phyloP scores from a whole-genome alignment of 2,888 invertebrate genomes.

The Sipunculus nudus region DNA sequence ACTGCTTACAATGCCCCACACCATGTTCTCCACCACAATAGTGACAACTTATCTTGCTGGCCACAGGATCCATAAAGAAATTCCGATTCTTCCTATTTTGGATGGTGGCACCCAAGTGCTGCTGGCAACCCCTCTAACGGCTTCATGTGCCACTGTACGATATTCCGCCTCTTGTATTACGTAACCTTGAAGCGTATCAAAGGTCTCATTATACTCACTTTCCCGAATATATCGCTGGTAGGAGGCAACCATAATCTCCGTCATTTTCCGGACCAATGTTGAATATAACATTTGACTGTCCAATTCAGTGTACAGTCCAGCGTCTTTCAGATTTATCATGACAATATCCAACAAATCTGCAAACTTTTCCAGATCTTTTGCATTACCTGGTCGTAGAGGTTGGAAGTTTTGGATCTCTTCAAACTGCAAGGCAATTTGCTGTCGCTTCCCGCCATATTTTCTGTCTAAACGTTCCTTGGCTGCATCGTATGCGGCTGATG shows the following conservation, averaged over 20 bases:
- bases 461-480: constrained; percentile 21
- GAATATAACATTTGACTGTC: constrained; percentile 11
- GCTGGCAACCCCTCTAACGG: constrained; percentile 6
- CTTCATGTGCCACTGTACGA: constrained; percentile 13
- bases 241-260: constrained; percentile 7
- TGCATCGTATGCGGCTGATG: constrained; percentile 18
- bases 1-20: constrained; percentile 16
- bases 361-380: constrained; percentile 17
- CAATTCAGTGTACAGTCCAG: constrained; percentile 9
- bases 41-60: neutral
- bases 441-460: constrained; percentile 19
- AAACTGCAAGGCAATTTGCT: constrained; percentile 10
- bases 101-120: neutral
- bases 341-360: constrained; percentile 17
- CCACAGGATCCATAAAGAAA: neutral
- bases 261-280: constrained; percentile 14
- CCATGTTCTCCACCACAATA: neutral
- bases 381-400: constrained; percentile 9
- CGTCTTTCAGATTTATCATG: constrained; percentile 19
- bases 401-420: constrained; percentile 22
- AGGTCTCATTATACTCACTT: neutral
- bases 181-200: constrained; percentile 12
- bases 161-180: constrained; percentile 16
- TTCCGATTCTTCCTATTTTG: neutral
- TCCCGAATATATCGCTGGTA: constrained; percentile 18